Base-by-base conservation (phyloP, 2,888 invertebrate species). In the Operophtera brumata region DNA sequence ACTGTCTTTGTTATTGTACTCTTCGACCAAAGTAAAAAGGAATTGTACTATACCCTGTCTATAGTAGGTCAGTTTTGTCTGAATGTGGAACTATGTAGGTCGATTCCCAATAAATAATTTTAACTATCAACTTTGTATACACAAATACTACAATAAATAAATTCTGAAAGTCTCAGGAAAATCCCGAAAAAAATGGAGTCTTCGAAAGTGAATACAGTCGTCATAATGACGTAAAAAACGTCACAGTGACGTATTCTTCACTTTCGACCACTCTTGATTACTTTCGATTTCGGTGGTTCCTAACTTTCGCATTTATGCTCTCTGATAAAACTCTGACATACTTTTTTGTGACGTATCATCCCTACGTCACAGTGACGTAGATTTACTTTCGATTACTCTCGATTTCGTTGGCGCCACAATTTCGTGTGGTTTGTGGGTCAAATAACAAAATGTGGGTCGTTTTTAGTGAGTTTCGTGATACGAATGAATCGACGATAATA, bases 311-410 rank as follows among this genome's bases (percentile, higher is more conserved):
- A 57, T 30, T 11, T 2, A 20, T 20, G 4, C 20, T 9, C 30
- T 30, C 30, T 30, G 2, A 8, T 8, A 3, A 4, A 20, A 20
- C 20, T 20, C 2, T 3, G 2, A 4, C 4, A 4, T n/a, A 20
- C 20, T 2, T 20, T 4, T 20, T 3, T 20, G 20, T 30, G 50
- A 61, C 57, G 54, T 52, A 40, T 42, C 2, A 20, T 20, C 2
- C 35, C 14, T 34, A 63, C 65, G 62, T 60, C 56, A 42, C 35
- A 4, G 11, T 64, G 65, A 65, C 69, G 64, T 57, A 14, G 14
- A 40, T n/a, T n/a, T 26, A 28, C 26, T 28, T 26, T 41, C 41
- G 37, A 37, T 14, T 10, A 37, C 37, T 37, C 14, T 37, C 37
- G 39, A 20, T 39, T 39, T 39, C 39, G 6, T 26, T 9, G 40